These are phyloP conservation scores for Smutsia gigantea DNA, from an alignment of 2,797 vertebrate species.

Conservation along the genomic window DNA sequence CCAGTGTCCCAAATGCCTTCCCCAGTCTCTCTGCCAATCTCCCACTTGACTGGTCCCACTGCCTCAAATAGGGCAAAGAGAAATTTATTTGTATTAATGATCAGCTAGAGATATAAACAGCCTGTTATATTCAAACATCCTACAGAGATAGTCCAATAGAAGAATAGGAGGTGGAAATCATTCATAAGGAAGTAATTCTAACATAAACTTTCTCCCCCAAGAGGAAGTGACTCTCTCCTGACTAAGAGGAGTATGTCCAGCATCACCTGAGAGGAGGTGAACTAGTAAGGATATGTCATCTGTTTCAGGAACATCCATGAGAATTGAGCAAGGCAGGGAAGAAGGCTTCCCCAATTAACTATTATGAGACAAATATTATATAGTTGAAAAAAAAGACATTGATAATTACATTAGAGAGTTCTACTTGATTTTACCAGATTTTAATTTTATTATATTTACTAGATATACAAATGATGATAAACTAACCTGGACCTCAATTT, in stretches of 20 bases:
- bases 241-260: background rate
- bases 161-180: background rate
- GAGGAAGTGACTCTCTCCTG: background rate
- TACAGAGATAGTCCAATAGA: background rate
- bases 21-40: background rate
- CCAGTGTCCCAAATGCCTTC: background rate
- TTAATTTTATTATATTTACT: background rate
- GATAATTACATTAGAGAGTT: background rate
- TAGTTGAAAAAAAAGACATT: background rate
- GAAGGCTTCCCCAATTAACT: background rate
- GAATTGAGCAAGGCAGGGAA: background rate
- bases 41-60: background rate
- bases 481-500: background rate
- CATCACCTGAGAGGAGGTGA: background rate
- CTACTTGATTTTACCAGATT: background rate
- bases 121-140: background rate
- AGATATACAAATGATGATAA: background rate
- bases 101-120: background rate
- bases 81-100: background rate
- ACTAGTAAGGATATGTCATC: background rate
- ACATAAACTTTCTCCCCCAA: background rate
- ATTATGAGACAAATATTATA: background rate
- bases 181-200: conserved; percentile 11
- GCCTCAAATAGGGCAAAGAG: background rate
- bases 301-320: background rate